These are phyloP conservation scores for Zaprionus ghesquierei DNA, from an alignment of 1,140 invertebrate species.

Conservation along the genomic window DNA sequence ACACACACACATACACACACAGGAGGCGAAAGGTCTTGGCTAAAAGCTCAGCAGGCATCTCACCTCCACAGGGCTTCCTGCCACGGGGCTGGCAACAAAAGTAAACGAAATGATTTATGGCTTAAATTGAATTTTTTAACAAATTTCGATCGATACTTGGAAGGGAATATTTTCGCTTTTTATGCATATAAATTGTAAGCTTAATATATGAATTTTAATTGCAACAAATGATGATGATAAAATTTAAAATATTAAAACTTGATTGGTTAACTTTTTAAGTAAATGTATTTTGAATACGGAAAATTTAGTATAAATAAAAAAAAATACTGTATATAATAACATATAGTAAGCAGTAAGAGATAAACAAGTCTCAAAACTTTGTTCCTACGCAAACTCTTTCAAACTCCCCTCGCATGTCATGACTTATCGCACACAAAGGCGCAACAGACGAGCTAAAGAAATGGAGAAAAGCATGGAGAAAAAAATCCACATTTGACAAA, in stretches of 20 bases:
- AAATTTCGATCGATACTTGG: not conserved
- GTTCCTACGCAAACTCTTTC: not conserved
- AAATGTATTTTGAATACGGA: too few relatives aligned
- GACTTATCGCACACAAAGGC: slow-evolving; percentile 24
- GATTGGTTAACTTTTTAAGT: too few relatives aligned
- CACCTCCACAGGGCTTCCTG: not conserved
- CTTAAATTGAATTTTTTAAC: not conserved
- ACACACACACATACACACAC: slow-evolving; percentile 33
- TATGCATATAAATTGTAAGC: not conserved
- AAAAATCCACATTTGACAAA: slow-evolving; percentile 73
- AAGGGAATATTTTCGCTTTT: not conserved
- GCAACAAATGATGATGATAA: not conserved
- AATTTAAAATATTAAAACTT: not conserved
- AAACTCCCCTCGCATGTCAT: slow-evolving; percentile 15
- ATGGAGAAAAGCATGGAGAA: slow-evolving; percentile 43
- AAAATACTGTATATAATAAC: too few relatives aligned
- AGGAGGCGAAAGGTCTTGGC: not conserved
- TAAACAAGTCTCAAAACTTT: too few relatives aligned
- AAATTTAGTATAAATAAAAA: too few relatives aligned
- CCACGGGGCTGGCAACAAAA: slow-evolving; percentile 7
- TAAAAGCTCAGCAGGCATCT: slow-evolving; percentile 1
- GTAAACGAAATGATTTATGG: slow-evolving; percentile 4
- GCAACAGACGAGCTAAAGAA: slow-evolving; percentile 53
- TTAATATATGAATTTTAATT: not conserved
- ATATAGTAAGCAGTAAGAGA: too few relatives aligned